These are phyloP conservation scores for Drosophila diplacantha DNA, from an alignment of 2,888 invertebrate species.

Conservation along the genomic window DNA sequence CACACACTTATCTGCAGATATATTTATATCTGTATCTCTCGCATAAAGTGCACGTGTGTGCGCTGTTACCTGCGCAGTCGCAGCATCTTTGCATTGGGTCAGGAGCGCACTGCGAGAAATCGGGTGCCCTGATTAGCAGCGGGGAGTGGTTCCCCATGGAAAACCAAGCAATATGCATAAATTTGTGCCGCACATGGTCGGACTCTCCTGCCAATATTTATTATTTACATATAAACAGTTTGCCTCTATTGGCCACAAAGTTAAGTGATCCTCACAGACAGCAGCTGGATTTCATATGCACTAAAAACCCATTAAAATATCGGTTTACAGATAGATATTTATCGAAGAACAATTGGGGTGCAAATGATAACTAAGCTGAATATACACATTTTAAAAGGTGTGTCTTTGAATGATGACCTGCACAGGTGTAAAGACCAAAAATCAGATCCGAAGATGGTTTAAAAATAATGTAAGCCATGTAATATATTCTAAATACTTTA, in stretches of 20 bases:
- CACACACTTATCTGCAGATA: slow-evolving; percentile 24
- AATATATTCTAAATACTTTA: no score
- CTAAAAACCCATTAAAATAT: slow-evolving; percentile 11
- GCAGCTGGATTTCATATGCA: slow-evolving; percentile 5
- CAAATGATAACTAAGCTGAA: background rate
- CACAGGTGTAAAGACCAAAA: background rate
- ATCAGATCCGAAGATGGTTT: background rate
- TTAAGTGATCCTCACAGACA: slow-evolving; percentile 1
- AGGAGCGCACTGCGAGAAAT: slow-evolving; percentile 26
- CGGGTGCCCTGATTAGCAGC: slow-evolving; percentile 14
- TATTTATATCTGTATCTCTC: slow-evolving; percentile 48
- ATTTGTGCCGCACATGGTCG: slow-evolving; percentile 2
- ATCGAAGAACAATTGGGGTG: background rate
- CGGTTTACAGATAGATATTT: background rate
- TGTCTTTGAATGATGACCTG: background rate
- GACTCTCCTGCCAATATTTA: background rate
- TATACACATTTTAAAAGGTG: background rate
- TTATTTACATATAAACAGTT: background rate
- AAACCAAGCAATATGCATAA: background rate
- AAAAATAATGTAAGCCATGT: no score
- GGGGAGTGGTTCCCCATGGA: background rate
- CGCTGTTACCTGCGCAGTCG: slow-evolving; percentile 45
- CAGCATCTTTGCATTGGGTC: slow-evolving; percentile 56
- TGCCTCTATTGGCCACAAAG: slow-evolving; percentile 3
- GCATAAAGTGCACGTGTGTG: slow-evolving; percentile 15